A percentile compares a stretch with the other conserved stretches of the same genome.
Conservation (phyloP, 2,797 vertebrate species). For the Molossus molossus region DNA sequence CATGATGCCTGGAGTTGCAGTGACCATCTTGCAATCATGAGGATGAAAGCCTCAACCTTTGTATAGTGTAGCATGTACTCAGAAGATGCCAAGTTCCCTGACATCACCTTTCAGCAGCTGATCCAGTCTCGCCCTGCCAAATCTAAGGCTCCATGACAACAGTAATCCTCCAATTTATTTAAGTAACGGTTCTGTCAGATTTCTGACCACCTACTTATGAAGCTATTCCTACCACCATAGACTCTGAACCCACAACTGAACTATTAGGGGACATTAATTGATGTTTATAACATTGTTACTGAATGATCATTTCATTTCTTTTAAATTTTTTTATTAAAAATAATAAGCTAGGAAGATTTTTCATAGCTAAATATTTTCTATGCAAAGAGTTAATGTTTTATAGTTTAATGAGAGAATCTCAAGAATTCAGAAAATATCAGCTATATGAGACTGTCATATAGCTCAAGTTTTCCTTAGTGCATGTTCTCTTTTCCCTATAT, state of each 20-base stretch:
- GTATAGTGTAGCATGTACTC: background rate
- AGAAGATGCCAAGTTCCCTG: background rate
- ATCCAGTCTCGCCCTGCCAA: background rate
- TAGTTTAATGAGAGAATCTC: background rate
- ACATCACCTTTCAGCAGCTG: background rate
- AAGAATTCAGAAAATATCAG: constrained; percentile 27
- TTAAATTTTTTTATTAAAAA: background rate
- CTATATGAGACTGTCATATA: background rate
- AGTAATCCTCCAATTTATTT: background rate
- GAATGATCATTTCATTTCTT: background rate
- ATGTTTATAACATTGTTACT: background rate
- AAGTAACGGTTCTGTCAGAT: background rate
- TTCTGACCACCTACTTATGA: background rate
- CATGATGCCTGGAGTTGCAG: background rate
- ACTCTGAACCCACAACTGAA: background rate
- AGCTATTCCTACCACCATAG: background rate
- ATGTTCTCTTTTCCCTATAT: background rate
- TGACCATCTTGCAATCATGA: background rate
- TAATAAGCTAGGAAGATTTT: background rate
- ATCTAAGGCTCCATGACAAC: background rate
- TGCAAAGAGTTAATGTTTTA: background rate
- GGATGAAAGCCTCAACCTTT: background rate
- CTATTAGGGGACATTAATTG: background rate
- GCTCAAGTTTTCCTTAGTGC: background rate
- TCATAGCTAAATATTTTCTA: constrained; percentile 7